These are phyloP conservation scores for Daptonema setosum DNA, from an alignment of 2,888 invertebrate species.

Conservation along the genomic window DNA sequence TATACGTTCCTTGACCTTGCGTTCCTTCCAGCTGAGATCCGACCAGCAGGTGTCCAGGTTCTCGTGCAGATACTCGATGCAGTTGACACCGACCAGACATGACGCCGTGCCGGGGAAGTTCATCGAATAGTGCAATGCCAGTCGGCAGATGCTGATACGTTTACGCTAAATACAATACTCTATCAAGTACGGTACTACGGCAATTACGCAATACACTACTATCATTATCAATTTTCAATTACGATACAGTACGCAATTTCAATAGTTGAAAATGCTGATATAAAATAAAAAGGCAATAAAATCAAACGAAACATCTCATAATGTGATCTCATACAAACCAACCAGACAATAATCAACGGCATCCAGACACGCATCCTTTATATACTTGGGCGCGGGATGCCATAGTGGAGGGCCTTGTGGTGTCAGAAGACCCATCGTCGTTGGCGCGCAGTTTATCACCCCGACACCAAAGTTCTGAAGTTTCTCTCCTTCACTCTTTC, in stretches of 20 bases:
- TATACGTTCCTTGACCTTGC: slow-evolving; percentile 17
- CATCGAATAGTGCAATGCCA: slow-evolving; percentile 18
- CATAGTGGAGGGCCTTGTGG: slow-evolving; percentile 40
- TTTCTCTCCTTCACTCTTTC: no score
- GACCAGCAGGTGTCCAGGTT: slow-evolving; percentile 5
- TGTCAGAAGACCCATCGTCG: slow-evolving; percentile 57
- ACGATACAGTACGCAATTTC: no score
- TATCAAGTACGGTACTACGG: no score
- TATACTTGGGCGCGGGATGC: not conserved
- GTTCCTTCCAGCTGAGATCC: slow-evolving; percentile 8
- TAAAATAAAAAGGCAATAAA: no score
- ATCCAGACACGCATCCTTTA: slow-evolving; percentile 11
- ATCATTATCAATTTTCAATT: no score
- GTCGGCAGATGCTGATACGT: slow-evolving; percentile 14
- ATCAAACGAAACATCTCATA: no score
- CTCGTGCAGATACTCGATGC: slow-evolving; percentile 6
- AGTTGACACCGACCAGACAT: slow-evolving; percentile 17
- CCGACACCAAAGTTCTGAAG: slow-evolving; percentile 46
- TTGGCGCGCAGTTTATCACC: slow-evolving; percentile 56
- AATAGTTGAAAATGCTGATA: no score
- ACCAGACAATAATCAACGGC: slow-evolving; percentile 12
- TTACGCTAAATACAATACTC: no score
- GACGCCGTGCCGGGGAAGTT: slow-evolving; percentile 15
- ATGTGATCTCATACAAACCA: not conserved
- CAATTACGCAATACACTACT: no score